Base-by-base conservation (phyloP, 2,797 vertebrate genomes). In the Tauraco hartlaubi region DNA sequence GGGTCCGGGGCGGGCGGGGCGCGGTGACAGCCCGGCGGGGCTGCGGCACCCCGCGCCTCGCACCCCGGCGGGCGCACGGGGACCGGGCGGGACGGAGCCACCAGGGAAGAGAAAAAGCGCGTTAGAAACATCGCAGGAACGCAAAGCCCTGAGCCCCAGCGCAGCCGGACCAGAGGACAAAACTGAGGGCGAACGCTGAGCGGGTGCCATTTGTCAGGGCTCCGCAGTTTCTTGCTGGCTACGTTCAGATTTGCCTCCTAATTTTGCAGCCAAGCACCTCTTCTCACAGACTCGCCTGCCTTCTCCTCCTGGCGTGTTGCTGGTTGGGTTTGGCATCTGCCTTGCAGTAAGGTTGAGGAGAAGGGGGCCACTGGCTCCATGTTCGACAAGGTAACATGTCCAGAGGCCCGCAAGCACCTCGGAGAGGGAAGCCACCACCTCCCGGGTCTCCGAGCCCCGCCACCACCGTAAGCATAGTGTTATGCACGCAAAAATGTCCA, bases 341-440 rank as follows among this genome's bases (percentile, higher is more conserved):
- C 54, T 4, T 5, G n/a, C 0, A 2, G 10, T 5, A 15, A 33
- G 25, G 22, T 5, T 6, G 41, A 59, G 49, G 18, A 46, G 56
- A 25, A 51, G 22, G 13, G 51, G 14, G 7, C n/a, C 0, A 0
- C 2, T 9, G 29, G 59, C 22, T 56, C 25, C 13, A 0, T 2
- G 9, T 39, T 37, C 7, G 69, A 64, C 39, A 8, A 3, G 22
- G 22, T 33, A 18, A 2, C 1, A 0, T 1, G 4, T 2, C 2
- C 15, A 0, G 15, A 25, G 22, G 49, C 12, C 37, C 35, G 3
- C 31, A 8, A 26, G 26, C 46, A n/a, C 23, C 54, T 18, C 48
- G 1, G 3, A 23, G 33, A 19, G 23, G 25, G 48, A 33, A 20
- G 15, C 63, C 56, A 1, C 18, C 29, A 0, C 15, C 35, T n/a